Evolutionary conservation across 2,888 invertebrate genomes (phyloP).

Genomic region (Camptogramma bilineatum): DNA sequence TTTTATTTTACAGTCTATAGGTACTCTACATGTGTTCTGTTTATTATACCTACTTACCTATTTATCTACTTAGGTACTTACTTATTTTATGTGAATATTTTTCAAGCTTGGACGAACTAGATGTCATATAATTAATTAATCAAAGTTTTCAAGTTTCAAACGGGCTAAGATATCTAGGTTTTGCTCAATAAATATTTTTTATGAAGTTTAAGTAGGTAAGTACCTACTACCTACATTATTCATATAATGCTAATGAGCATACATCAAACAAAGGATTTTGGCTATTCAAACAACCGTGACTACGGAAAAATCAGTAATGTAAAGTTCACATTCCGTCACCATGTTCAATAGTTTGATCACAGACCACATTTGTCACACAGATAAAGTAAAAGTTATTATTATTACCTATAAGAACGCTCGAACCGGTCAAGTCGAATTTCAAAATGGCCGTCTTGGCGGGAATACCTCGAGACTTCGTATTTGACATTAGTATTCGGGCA

Average conservation of each 20-base stretch:
- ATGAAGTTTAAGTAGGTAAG: background rate
- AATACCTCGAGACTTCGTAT: slow-evolving; percentile 55
- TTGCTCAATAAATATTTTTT: background rate
- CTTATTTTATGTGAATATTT: too few relatives aligned
- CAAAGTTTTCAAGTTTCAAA: background rate
- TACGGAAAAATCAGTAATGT: slow-evolving; percentile 58
- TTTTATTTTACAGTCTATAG: background rate
- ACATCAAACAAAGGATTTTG: slow-evolving; percentile 38
- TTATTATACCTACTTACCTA: too few relatives aligned
- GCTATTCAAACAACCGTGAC: slow-evolving; percentile 39
- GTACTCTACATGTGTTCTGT: background rate
- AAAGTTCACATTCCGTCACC: slow-evolving; percentile 61
- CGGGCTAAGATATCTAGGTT: background rate
- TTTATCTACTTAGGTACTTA: too few relatives aligned
- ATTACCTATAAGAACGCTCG: slow-evolving; percentile 37
- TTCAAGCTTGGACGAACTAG: too few relatives aligned
- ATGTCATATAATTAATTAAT: too few relatives aligned
- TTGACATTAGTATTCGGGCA: slow-evolving; percentile 70
- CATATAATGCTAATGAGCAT: slow-evolving; percentile 41
- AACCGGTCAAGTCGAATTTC: slow-evolving; percentile 75
- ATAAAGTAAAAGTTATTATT: background rate
- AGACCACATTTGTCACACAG: slow-evolving; percentile 36
- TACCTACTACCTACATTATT: background rate
- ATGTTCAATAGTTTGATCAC: slow-evolving; percentile 25
- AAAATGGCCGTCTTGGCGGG: slow-evolving; percentile 75